These are phyloP conservation scores for Battus philenor DNA, from an alignment of 1,140 invertebrate genomes.

Conservation along the genomic window DNA sequence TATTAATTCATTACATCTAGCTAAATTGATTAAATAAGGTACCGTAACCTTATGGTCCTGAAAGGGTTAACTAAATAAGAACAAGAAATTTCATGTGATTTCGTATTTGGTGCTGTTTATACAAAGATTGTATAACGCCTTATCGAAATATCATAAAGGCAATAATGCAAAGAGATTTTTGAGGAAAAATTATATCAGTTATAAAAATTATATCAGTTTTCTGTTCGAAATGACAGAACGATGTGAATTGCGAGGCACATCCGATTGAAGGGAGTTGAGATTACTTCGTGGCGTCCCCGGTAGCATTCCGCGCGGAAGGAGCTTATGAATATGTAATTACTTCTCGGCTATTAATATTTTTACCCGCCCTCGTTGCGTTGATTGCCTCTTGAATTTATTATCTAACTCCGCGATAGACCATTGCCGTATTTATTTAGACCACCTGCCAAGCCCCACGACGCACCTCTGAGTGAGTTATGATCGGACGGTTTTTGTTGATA, in stretches of 20 bases:
- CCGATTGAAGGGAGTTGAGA: conserved; percentile 44
- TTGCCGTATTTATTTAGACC: conserved; percentile 75
- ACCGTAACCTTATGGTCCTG: too few species aligned
- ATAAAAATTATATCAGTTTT: too few species aligned
- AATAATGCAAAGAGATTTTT: too few species aligned
- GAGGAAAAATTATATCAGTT: too few species aligned
- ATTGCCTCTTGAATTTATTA: conserved; percentile 76
- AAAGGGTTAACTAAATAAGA: too few species aligned
- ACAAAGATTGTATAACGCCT: too few species aligned
- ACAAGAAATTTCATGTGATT: too few species aligned
- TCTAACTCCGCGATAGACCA: conserved; percentile 65
- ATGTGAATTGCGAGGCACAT: conserved; percentile 16
- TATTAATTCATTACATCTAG: too few species aligned
- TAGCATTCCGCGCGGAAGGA: conserved; percentile 34
- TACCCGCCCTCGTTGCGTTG: conserved; percentile 65
- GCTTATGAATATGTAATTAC: conserved; percentile 73
- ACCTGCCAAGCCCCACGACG: conserved; percentile 58
- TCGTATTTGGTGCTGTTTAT: too few species aligned
- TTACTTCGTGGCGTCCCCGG: conserved; percentile 34
- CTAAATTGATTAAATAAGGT: too few species aligned
- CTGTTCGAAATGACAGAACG: too few species aligned
- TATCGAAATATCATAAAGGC: too few species aligned
- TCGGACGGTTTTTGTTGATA: conserved; percentile 62
- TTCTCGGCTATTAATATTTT: conserved; percentile 74
- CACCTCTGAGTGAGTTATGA: conserved; percentile 67